Evolutionary conservation across 2,113 vertebrate genomes (phyloP).

Genomic region (Psettodes erumei): DNA sequence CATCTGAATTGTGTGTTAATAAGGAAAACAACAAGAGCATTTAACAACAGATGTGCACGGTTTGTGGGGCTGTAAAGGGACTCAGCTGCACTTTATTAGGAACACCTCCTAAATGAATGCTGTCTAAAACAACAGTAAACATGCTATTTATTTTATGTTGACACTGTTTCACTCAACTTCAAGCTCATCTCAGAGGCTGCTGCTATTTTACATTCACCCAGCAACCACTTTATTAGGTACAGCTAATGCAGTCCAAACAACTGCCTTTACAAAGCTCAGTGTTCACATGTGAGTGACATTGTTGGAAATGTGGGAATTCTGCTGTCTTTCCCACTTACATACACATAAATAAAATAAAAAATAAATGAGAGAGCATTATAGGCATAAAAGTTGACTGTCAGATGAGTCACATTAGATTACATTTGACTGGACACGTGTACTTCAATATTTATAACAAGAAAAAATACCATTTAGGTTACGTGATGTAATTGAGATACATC

Average conservation of each 20-base stretch:
- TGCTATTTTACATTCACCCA: background rate
- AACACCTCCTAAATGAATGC: too few relatives aligned
- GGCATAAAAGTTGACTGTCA: too few relatives aligned
- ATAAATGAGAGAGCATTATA: too few relatives aligned
- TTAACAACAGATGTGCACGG: background rate
- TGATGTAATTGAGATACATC: background rate
- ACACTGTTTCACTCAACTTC: too few relatives aligned
- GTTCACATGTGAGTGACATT: background rate
- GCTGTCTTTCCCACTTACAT: background rate
- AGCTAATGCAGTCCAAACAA: background rate
- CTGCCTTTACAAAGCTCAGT: background rate
- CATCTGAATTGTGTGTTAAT: background rate
- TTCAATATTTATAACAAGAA: background rate
- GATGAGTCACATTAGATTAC: too few relatives aligned
- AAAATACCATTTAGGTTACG: background rate
- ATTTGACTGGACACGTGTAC: background rate
- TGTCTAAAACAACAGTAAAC: too few relatives aligned
- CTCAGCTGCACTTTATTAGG: too few relatives aligned
- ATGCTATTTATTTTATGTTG: too few relatives aligned
- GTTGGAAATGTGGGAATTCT: too few relatives aligned
- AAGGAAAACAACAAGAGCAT: slow-evolving; percentile 4
- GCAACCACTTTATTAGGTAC: slow-evolving; percentile 10
- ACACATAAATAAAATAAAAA: background rate
- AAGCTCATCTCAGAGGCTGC: too few relatives aligned
- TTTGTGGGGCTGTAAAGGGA: background rate